phyloP scores from a whole-genome alignment of 1,140 invertebrate species.

The Panagrolaimus sp. region DNA sequence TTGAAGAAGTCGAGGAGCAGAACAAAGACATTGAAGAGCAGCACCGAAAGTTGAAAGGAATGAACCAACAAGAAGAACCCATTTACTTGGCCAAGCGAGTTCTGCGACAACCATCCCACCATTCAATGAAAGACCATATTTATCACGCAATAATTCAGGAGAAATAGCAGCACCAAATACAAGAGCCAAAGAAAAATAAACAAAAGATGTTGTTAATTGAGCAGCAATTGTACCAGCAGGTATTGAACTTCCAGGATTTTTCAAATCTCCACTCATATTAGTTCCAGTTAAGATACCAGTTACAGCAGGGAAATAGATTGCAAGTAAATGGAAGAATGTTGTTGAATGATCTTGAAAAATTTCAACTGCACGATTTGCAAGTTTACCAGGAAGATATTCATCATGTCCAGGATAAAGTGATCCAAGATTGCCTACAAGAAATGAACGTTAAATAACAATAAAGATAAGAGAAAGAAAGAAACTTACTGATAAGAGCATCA shows the following conservation, averaged over 20 bases:
- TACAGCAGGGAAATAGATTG: conserved; percentile 97
- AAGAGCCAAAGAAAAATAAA: conserved; percentile 65
- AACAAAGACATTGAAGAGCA: conserved; percentile 80
- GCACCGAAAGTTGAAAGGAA: conserved; percentile 95
- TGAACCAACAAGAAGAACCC: conserved; percentile 94
- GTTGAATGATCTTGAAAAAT: conserved; percentile 76
- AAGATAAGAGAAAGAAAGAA: conserved; percentile 7
- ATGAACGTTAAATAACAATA: not conserved
- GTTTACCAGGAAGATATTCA: conserved; percentile 32
- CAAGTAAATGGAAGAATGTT: conserved; percentile 88
- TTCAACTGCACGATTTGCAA: conserved; percentile 38
- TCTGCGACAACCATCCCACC: conserved; percentile 57
- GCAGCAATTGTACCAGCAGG: conserved; percentile 93
- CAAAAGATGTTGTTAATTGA: conserved; percentile 89
- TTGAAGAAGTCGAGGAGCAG: conserved; percentile 69
- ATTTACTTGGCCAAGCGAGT: conserved; percentile 69
- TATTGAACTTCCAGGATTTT: conserved; percentile 95
- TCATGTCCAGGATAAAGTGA: conserved; percentile 37
- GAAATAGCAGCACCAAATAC: conserved; percentile 53
- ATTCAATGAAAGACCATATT: conserved; percentile 42
- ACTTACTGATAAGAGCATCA: conserved; percentile 44
- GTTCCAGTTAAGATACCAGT: conserved; percentile 95
- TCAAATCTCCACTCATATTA: conserved; percentile 72
- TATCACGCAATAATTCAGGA: conserved; percentile 51
- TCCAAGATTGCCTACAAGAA: conserved; percentile 51